Conservation (phyloP, 2,797 vertebrate species). For the Microhierax caerulescens region DNA sequence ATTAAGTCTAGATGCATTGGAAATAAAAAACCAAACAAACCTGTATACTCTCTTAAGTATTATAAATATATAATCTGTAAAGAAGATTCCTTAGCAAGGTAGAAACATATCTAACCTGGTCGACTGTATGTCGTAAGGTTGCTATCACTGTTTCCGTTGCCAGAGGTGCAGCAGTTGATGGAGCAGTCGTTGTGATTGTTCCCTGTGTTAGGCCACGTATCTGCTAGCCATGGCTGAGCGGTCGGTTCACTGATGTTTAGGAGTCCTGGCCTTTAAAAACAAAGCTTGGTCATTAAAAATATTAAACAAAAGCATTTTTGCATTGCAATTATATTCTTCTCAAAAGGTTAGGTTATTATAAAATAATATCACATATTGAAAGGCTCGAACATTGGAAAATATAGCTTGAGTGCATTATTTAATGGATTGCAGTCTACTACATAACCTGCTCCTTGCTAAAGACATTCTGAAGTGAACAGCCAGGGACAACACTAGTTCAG, state of each 20-base stretch:
- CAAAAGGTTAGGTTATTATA: neutral
- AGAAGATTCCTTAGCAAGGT: conserved; percentile 22
- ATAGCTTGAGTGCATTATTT: neutral
- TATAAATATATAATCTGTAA: neutral
- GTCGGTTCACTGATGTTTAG: conserved; percentile 94
- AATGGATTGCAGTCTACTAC: neutral
- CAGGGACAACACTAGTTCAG: neutral
- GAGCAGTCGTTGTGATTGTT: conserved; percentile 97
- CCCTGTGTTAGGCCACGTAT: conserved; percentile 97
- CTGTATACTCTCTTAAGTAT: neutral
- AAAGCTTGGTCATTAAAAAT: conserved; percentile 3
- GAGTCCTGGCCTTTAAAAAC: conserved; percentile 87
- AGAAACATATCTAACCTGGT: conserved; percentile 84
- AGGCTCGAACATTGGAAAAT: neutral
- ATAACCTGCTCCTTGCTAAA: neutral
- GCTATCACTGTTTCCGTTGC: conserved; percentile 95
- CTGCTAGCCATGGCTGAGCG: conserved; percentile 94
- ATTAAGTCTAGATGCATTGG: neutral
- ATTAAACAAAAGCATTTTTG: neutral
- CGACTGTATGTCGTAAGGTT: conserved; percentile 97
- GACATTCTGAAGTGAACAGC: neutral
- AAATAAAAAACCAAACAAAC: neutral
- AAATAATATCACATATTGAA: neutral
- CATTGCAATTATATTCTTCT: neutral
- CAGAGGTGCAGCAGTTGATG: conserved; percentile 95